Evolutionary conservation across 2,113 vertebrate genomes (phyloP).

Genomic region (Oncorhynchus clarkii): DNA sequence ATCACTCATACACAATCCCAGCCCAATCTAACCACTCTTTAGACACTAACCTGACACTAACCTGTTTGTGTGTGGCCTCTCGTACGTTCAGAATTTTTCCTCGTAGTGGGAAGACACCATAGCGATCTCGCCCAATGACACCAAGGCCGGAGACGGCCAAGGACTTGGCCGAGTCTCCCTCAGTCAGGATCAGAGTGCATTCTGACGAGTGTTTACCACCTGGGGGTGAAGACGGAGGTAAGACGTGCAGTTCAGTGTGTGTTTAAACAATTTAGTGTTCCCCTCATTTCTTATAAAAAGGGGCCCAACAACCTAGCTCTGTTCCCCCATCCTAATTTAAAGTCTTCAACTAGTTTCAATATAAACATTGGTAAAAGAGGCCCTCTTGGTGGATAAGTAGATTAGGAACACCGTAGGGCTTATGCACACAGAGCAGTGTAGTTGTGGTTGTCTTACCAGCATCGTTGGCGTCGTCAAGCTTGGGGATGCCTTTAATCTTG

Average conservation of each 20-base stretch:
- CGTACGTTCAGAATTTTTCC: conserved; percentile 98
- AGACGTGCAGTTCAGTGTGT: background rate
- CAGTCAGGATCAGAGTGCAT: conserved; percentile 95
- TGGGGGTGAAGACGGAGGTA: conserved; percentile 43
- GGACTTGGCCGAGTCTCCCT: conserved; percentile 97
- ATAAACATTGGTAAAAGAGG: background rate
- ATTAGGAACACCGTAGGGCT: background rate
- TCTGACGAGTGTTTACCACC: conserved; percentile 97
- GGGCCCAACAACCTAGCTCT: background rate
- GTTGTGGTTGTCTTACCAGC: conserved; percentile 79
- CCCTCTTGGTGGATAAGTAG: background rate
- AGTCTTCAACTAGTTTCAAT: background rate
- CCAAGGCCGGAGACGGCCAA: conserved; percentile 95
- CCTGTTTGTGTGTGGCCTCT: conserved; percentile 98
- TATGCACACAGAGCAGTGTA: background rate
- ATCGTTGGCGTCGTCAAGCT: conserved; percentile 97
- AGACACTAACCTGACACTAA: conserved; percentile 75
- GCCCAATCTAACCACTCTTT: fast-evolving
- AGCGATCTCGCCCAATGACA: conserved; percentile 95
- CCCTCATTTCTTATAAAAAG: background rate
- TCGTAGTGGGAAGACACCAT: conserved; percentile 93
- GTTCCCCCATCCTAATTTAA: too few relatives aligned
- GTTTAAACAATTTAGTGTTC: background rate
- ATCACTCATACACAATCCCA: background rate
- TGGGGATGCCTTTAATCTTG: conserved; percentile 99